These are phyloP conservation scores for Zaprionus bogoriensis DNA, from an alignment of 2,888 invertebrate genomes.

Conservation along the genomic window DNA sequence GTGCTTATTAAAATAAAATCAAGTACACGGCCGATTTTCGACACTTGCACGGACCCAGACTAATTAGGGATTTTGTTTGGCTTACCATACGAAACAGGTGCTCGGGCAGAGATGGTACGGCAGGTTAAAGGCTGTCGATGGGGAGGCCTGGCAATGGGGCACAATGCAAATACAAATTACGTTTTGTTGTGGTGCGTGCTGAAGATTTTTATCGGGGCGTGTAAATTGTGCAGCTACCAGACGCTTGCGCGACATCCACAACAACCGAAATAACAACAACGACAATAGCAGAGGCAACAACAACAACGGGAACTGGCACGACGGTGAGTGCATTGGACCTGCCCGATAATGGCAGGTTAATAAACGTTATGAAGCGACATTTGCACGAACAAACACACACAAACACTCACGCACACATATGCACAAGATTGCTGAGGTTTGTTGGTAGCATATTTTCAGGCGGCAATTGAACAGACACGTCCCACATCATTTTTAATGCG, in stretches of 20 bases:
- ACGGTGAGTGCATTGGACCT: conserved; percentile 39
- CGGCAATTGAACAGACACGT: conserved; percentile 7
- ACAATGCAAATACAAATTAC: conserved; percentile 52
- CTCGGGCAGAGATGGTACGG: neutral
- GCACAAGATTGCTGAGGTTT: neutral
- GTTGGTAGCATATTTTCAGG: conserved; percentile 7
- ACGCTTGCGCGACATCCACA: conserved; percentile 27
- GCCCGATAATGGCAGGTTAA: conserved; percentile 69
- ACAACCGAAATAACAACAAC: conserved; percentile 3
- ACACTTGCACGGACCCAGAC: conserved; percentile 32
- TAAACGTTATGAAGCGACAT: conserved; percentile 68
- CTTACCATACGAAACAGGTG: conserved; percentile 20
- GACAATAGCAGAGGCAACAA: neutral
- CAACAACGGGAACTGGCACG: neutral
- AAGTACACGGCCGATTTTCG: conserved; percentile 53
- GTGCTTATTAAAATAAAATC: conserved; percentile 71
- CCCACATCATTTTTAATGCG: neutral
- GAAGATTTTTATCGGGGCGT: conserved; percentile 63
- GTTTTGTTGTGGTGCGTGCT: conserved; percentile 65
- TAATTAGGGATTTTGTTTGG: conserved; percentile 56
- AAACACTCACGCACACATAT: neutral
- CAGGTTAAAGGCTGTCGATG: neutral
- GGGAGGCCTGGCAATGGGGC: too few relatives aligned
- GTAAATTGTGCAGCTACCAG: conserved; percentile 55
- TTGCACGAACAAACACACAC: conserved; percentile 26